Percentiles rank a stretch among this genome's conserved stretches.
phyloP scores from a whole-genome alignment of 2,797 vertebrate species.

The Cryptoprocta ferox region DNA sequence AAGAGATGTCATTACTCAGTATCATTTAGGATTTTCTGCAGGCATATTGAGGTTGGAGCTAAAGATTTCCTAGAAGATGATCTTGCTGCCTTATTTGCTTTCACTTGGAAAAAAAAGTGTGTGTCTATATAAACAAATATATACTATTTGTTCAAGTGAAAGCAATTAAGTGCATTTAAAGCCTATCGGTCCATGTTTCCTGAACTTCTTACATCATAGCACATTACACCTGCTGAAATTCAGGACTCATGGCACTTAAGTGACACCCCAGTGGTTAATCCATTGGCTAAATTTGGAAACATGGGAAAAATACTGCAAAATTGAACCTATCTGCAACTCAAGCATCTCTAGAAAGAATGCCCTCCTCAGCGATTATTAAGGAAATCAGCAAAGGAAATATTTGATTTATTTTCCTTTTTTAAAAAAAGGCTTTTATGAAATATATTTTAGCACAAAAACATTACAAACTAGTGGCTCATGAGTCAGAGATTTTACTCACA shows the following conservation, averaged over 20 bases:
- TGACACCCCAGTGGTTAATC: conserved; percentile 39
- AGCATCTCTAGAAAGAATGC: neutral
- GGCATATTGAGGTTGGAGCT: neutral
- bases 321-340: neutral
- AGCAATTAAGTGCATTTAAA: conserved; percentile 15
- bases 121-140: neutral
- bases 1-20: neutral
- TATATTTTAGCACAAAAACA: neutral
- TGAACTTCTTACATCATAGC: neutral
- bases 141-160: conserved; percentile 20
- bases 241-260: neutral
- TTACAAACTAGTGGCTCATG: neutral
- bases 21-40: neutral
- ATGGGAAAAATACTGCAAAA: neutral
- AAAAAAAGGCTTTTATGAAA: neutral
- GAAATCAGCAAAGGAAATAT: neutral
- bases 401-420: neutral
- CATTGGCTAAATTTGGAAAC: conserved; percentile 36
- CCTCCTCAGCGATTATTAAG: neutral
- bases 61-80: neutral
- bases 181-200: neutral
- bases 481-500: neutral
- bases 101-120: neutral
- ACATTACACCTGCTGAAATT: neutral
- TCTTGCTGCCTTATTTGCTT: neutral